Conservation (phyloP, 53 echinoderm and acorn worm species). For the Stichopus horrens region DNA sequence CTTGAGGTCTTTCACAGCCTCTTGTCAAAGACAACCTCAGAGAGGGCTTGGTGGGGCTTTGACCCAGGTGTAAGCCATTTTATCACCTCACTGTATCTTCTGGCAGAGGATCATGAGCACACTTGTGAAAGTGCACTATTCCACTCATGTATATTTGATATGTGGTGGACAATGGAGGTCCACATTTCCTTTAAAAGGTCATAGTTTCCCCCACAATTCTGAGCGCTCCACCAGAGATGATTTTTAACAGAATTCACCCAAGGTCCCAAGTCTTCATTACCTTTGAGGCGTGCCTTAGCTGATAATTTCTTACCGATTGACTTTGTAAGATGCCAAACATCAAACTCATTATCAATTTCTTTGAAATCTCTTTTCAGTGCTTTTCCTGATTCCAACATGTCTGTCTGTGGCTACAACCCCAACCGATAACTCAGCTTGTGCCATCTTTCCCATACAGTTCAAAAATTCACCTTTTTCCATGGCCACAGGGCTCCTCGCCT, state of each 20-base stretch:
- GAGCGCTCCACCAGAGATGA: constrained; percentile 61
- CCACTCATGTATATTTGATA: constrained; percentile 29
- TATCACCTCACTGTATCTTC: constrained; percentile 17
- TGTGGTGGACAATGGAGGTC: constrained; percentile 52
- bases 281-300: neutral
- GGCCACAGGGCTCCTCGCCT: neutral
- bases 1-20: constrained; percentile 50
- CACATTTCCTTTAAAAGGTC: constrained; percentile 49
- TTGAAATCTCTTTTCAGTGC: neutral
- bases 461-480: neutral
- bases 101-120: constrained; percentile 35
- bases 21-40: constrained; percentile 53
- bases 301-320: constrained; percentile 1
- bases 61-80: constrained; percentile 62
- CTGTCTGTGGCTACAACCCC: neutral
- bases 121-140: constrained; percentile 36
- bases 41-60: constrained; percentile 50
- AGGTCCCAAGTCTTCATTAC: neutral
- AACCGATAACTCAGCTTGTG: neutral
- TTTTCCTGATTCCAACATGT: neutral
- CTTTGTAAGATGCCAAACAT: constrained; percentile 48
- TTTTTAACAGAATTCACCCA: constrained; percentile 38
- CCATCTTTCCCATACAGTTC: neutral
- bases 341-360: neutral
- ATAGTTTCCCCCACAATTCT: constrained; percentile 37